These are phyloP conservation scores for Drosophila ficusphila DNA, from an alignment of 1,140 invertebrate species.

Conservation along the genomic window DNA sequence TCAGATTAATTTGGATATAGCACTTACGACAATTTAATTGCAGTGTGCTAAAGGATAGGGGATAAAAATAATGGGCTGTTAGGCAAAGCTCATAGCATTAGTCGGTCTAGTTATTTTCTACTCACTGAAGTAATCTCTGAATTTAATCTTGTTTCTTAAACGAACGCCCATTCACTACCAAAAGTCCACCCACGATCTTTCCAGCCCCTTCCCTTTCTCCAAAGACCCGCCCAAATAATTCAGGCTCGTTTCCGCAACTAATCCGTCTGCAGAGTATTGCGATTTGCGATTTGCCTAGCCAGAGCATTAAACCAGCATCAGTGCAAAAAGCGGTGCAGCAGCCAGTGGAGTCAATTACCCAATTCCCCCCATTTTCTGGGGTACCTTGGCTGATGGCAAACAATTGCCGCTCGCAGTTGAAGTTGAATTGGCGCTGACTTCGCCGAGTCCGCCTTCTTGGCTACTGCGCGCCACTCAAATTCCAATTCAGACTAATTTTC, in stretches of 20 bases:
- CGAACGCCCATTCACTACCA: constrained; percentile 3
- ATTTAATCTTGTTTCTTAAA: constrained; percentile 5
- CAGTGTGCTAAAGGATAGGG: no score
- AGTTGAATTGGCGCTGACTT: constrained; percentile 60
- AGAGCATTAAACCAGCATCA: constrained; percentile 16
- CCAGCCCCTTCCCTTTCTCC: constrained; percentile 22
- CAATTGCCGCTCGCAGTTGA: constrained; percentile 72
- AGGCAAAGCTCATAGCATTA: no score
- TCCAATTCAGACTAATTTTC: constrained; percentile 68
- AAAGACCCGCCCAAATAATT: constrained; percentile 22
- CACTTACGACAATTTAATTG: no score
- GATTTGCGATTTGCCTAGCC: constrained; percentile 40
- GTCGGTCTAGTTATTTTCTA: no score
- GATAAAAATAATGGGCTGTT: no score
- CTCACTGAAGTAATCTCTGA: background rate
- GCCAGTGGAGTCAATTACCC: constrained; percentile 58
- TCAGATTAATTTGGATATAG: no score
- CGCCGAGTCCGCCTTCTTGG: constrained; percentile 22
- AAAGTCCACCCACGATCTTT: constrained; percentile 35
- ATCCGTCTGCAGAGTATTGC: constrained; percentile 43
- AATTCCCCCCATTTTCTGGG: constrained; percentile 52
- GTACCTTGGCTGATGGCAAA: constrained; percentile 49
- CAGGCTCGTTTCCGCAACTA: constrained; percentile 37
- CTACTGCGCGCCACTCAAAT: constrained; percentile 66
- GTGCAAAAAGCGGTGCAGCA: background rate